Evolutionary conservation across 2,797 vertebrate genomes (phyloP), one percentile per base, ranked within the genome.

Genomic region (Coregonus suidteri): DNA sequence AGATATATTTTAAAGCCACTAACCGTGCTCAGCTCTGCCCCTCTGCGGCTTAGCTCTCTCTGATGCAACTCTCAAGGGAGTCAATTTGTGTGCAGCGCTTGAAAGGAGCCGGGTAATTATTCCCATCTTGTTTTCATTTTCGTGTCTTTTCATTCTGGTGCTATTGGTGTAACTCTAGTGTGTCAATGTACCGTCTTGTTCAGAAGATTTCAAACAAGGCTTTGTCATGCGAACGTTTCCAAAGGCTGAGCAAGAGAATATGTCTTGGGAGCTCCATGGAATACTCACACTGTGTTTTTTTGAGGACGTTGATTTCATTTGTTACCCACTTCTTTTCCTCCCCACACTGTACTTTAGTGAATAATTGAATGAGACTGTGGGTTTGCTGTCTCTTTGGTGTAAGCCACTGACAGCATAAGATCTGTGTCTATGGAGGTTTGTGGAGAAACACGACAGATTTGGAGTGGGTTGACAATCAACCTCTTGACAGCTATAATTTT

Each of bases 41-140:
- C 31, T 31, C n/a, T 31, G 51, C 16, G 30, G 30, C 25, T 54
- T 52, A 16, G 47, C 30, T 34, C 6, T 54, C 20, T 67, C 76
- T 81, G 77, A 68, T 65, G 79, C 68, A 81, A 77, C 77, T 77
- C 87, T 82, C 84, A 4, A 16, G 82, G 80, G 84, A 85, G 77
- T 75, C 78, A 74, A 84, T 88, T 87, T 88, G 81, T 81, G 84
- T 80, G 51, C 68, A 4, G 34, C 4, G 76, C 79, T 80, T 79
- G 79, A 83, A 78, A 82, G 62, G 73, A 81, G 11, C 59, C 7
- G 80, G 68, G 54, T 75, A 82, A 68, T 81, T 47, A 75, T 35
- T 83, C 79, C 83, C 76, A 47, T 64, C 75, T 77, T 25, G 37
- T 59, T 52, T 74, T 71, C 56, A 54, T 34, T 75, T 76, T 35